Evolutionary conservation across 1,140 invertebrate species (phyloP).

Genomic region (Drosophila murphyi): DNA sequence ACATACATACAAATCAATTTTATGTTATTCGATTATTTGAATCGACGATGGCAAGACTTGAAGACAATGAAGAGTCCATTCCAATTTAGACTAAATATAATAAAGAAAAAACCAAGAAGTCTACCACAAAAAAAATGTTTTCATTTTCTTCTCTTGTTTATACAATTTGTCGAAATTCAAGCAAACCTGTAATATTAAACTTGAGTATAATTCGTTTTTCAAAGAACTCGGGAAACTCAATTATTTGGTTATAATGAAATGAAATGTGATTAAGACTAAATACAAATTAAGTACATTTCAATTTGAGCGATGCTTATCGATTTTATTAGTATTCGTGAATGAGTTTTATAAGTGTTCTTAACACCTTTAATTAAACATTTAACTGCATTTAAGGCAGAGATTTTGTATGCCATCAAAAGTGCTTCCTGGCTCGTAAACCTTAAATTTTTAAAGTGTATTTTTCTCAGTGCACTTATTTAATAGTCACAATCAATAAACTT

Average conservation of each 20-base stretch:
- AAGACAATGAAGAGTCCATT: neutral
- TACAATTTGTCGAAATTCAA: too few relatives aligned
- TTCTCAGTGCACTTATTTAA: conserved; percentile 32
- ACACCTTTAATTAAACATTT: neutral
- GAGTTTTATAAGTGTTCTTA: neutral
- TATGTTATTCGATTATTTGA: neutral
- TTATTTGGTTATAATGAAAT: neutral
- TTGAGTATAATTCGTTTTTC: too few relatives aligned
- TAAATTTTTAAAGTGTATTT: neutral
- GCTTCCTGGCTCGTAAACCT: too few relatives aligned
- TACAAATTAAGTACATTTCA: too few relatives aligned
- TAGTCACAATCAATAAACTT: conserved; percentile 55
- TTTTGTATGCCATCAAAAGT: neutral
- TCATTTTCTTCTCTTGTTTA: too few relatives aligned
- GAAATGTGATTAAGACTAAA: too few relatives aligned
- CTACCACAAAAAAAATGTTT: too few relatives aligned
- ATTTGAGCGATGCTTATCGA: too few relatives aligned
- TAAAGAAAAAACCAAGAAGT: too few relatives aligned
- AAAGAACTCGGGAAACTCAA: too few relatives aligned
- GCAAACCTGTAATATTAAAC: too few relatives aligned
- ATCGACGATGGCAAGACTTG: too few relatives aligned
- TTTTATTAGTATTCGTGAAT: neutral
- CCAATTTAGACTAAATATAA: neutral
- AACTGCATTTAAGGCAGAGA: neutral
- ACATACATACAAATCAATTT: neutral